Evolutionary conservation across 1,140 invertebrate species (phyloP).

Genomic region (Drosophila obscura): DNA sequence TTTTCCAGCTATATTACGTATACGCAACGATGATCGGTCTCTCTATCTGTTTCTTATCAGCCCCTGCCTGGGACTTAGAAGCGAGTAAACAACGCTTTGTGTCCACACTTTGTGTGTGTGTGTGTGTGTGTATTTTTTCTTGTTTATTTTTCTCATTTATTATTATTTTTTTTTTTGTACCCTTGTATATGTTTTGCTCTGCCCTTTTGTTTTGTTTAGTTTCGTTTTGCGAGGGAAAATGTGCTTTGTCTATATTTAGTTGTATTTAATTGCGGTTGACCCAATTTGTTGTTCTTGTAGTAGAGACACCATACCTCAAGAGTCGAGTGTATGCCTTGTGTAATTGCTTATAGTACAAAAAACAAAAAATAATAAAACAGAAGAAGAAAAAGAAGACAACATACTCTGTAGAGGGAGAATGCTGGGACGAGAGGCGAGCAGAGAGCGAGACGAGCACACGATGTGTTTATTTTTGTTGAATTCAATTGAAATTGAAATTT

Average conservation of each 20-base stretch:
- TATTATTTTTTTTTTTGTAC: slow-evolving; percentile 23
- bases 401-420: slow-evolving; percentile 15
- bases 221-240: slow-evolving; percentile 23
- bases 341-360: slow-evolving; percentile 61
- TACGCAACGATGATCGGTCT: too few species aligned
- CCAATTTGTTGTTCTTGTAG: slow-evolving; percentile 63
- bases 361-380: not conserved
- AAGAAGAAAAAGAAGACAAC: slow-evolving; percentile 1
- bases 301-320: slow-evolving; percentile 7
- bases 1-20: too few species aligned
- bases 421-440: slow-evolving; percentile 11
- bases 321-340: slow-evolving; percentile 21
- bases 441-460: slow-evolving; percentile 23
- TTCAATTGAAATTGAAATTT: slow-evolving; percentile 78
- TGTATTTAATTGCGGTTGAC: slow-evolving; percentile 72
- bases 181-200: not conserved
- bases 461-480: slow-evolving; percentile 60
- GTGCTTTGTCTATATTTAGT: slow-evolving; percentile 70
- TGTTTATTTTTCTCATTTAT: slow-evolving; percentile 9
- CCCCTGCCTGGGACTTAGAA: too few species aligned
- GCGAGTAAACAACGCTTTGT: too few species aligned
- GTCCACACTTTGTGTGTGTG: too few species aligned
- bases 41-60: too few species aligned
- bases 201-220: slow-evolving; percentile 16
- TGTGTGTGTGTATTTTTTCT: too few species aligned